Evolutionary conservation across 2,888 invertebrate species (phyloP).

Genomic region (Biston betularia): DNA sequence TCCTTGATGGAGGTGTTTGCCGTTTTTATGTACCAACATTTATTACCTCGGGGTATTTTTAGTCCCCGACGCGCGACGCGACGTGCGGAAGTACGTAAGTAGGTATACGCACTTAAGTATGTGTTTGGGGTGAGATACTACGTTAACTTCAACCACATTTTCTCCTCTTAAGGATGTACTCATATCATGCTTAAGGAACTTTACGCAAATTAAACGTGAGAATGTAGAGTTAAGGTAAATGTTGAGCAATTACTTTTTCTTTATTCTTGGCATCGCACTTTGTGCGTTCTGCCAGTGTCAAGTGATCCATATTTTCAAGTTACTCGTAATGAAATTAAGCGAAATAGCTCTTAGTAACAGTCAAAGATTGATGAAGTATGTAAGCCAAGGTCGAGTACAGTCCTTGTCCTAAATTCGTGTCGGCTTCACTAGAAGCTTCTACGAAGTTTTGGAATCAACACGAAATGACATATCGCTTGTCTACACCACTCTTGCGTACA

Average conservation of each 20-base stretch:
- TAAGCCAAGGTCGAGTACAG: too few relatives aligned
- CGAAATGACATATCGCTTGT: too few relatives aligned
- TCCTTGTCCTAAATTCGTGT: too few relatives aligned
- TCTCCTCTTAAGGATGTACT: slow-evolving; percentile 15
- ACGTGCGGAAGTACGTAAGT: slow-evolving; percentile 30
- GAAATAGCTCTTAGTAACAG: too few relatives aligned
- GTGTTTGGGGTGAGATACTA: slow-evolving; percentile 29
- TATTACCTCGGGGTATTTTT: slow-evolving; percentile 35
- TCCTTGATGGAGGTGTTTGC: slow-evolving; percentile 33
- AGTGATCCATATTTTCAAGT: too few relatives aligned
- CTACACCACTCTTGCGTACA: too few relatives aligned
- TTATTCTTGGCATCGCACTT: too few relatives aligned
- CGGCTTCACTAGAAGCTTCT: too few relatives aligned
- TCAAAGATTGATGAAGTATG: too few relatives aligned
- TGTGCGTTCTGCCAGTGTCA: too few relatives aligned
- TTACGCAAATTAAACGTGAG: slow-evolving; percentile 18
- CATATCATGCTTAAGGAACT: slow-evolving; percentile 4
- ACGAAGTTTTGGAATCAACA: too few relatives aligned
- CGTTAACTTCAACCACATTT: slow-evolving; percentile 19
- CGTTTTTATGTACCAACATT: slow-evolving; percentile 32
- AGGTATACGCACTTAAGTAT: slow-evolving; percentile 28
- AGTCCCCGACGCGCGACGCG: slow-evolving; percentile 24
- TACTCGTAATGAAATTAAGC: too few relatives aligned
- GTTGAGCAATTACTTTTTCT: neutral
- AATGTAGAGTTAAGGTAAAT: neutral